Evolutionary conservation across 2,888 invertebrate genomes (phyloP), one percentile per base, ranked within the genome.

Genomic region (Agonopterix alstromeriana): DNA sequence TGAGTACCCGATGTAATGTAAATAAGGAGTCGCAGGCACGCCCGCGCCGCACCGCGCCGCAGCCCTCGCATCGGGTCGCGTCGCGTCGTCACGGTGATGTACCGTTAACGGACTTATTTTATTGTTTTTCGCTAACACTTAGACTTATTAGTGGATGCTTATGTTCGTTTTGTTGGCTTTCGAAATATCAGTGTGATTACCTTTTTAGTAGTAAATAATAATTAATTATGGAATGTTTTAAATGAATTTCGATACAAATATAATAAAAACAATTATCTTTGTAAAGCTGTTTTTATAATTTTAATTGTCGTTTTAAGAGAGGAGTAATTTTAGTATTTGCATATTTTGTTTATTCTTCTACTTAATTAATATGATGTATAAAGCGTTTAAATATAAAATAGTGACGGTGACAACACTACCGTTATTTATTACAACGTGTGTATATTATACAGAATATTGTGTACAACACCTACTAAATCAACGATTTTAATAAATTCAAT

Each of bases 171-270:
- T 78, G 82, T 85, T 84, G 79, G 82, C 85, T 86, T 85, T 80
- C 79, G 61, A 84, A 85, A 81, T 83, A 83, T 84, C 81, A 68
- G 87, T 84, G 87, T 86, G 86, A 76, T 82, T 85, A 82, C 70
- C 68, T 82, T 83, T 78, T 70, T 71, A 59, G 71, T 81, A 82
- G 79, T 71, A 70, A 73, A 56, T 60, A 61, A 64, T 71, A 65
- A 79, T 27, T 27, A 27, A 81, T 41, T 40, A 81, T 79, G 83
- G 80, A 85, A 81, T 83, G 82, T 84, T 86, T 73, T 71, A 66
- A 77, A 36, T 27, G 8, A 47, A 41, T 36, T 73, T 71, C 65
- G 67, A 73, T 65, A 65, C 65, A 36, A 61, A 63, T 66, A 17
- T 17, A 66, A 67, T 65, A 48, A 61, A 54, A 60, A 56, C 55